A percentile compares a stretch with the other conserved stretches of the same genome.
Evolutionary conservation across 2,113 vertebrate genomes (phyloP).

Genomic region (Sclerurus mexicanus): DNA sequence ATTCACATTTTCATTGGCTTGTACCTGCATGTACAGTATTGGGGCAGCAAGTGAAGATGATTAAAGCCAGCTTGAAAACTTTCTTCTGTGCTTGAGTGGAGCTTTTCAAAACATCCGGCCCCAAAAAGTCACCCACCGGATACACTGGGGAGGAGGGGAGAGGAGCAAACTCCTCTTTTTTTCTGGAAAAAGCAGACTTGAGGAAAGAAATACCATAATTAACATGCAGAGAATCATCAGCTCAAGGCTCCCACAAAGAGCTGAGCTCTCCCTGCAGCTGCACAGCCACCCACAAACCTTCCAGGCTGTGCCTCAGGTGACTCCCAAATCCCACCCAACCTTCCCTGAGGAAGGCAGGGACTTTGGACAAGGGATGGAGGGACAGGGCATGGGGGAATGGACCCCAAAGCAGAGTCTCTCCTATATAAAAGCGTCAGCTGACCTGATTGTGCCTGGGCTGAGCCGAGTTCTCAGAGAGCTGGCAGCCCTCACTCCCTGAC

Average conservation of each 20-base stretch:
- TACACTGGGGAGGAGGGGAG: not conserved
- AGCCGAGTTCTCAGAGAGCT: not conserved
- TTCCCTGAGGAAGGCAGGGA: not conserved
- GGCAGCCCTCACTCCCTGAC: not conserved
- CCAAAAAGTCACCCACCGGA: not conserved
- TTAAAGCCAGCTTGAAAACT: slow-evolving; percentile 80
- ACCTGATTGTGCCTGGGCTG: not conserved
- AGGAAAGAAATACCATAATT: not conserved
- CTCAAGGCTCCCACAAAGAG: not conserved
- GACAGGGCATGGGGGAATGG: not conserved
- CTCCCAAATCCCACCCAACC: not conserved
- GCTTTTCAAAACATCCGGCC: not conserved
- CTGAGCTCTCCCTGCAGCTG: not conserved
- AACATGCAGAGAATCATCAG: not conserved
- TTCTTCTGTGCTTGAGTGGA: not conserved
- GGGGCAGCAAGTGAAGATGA: slow-evolving; percentile 74
- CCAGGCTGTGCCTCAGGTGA: accelerated
- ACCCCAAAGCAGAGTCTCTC: not conserved
- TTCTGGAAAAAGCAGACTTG: not conserved
- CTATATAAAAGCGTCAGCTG: not conserved
- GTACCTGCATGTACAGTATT: slow-evolving; percentile 82
- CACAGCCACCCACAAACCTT: not conserved
- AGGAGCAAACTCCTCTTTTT: not conserved
- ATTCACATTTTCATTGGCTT: slow-evolving; percentile 76
- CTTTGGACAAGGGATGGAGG: not conserved